phyloP scores from a whole-genome alignment of 2,113 vertebrate species.

The Gymnogyps californianus region DNA sequence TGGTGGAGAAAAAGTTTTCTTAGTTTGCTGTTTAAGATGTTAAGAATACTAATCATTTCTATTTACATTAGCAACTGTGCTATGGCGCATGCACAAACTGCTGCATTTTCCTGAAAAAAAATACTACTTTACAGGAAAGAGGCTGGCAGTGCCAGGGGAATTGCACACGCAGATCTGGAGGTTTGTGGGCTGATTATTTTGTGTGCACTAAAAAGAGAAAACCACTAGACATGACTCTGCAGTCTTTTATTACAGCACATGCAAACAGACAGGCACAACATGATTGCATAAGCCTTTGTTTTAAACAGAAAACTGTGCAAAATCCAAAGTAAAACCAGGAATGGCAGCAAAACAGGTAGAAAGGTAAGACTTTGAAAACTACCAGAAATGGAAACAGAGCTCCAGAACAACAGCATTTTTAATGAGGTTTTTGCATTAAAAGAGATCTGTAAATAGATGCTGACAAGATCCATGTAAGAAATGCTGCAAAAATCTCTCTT shows the following conservation, averaged over 20 bases:
- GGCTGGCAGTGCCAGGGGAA: fast-evolving
- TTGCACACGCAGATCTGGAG: background rate
- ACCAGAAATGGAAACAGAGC: background rate
- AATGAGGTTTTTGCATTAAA: background rate
- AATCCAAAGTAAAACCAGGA: background rate
- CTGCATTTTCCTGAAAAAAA: background rate
- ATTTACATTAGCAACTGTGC: background rate
- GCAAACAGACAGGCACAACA: background rate
- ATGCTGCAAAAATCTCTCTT: background rate
- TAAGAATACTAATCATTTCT: background rate
- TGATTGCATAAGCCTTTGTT: background rate
- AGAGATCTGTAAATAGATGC: background rate
- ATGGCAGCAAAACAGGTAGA: background rate
- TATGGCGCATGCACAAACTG: background rate
- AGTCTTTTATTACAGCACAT: background rate
- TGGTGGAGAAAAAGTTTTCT: background rate
- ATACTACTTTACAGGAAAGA: background rate
- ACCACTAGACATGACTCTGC: background rate
- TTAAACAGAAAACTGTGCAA: background rate
- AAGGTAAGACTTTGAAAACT: background rate
- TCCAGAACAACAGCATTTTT: background rate
- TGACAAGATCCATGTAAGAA: background rate
- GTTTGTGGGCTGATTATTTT: background rate
- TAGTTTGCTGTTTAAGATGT: background rate
- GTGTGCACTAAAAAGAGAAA: background rate